phyloP scores from a whole-genome alignment of 2,888 invertebrate species.

The Macrophya annulata region DNA sequence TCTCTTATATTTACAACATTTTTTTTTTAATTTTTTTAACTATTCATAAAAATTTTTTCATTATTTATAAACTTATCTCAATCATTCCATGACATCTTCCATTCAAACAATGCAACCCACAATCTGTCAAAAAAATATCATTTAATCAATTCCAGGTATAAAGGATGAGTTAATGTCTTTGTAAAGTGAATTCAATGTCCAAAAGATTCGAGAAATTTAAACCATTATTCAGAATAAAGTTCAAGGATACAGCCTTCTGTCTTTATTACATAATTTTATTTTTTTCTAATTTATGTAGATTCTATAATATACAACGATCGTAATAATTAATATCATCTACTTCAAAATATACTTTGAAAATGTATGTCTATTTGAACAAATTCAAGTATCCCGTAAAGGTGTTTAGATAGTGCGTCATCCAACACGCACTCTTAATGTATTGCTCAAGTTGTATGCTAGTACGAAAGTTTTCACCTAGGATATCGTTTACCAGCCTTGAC shows the following conservation, averaged over 20 bases:
- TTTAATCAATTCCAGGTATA: neutral
- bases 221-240: neutral
- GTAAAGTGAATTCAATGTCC: neutral
- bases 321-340: too few species aligned
- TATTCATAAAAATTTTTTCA: neutral
- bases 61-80: neutral
- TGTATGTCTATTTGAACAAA: neutral
- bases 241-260: neutral
- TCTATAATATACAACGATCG: neutral
- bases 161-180: neutral
- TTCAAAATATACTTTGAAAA: too few species aligned
- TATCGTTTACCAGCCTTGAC: neutral
- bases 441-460: neutral
- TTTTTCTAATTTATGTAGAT: too few species aligned
- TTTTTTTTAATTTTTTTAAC: too few species aligned
- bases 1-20: neutral
- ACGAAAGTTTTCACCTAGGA: neutral
- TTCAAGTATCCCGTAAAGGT: neutral
- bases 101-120: constrained; percentile 4
- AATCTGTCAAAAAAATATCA: neutral
- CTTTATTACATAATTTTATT: too few species aligned
- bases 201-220: neutral
- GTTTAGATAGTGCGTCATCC: constrained; percentile 1
- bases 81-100: neutral
- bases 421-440: neutral